phyloP scores from a whole-genome alignment of 2,113 vertebrate genomes.

The Triplophysa siluroides region DNA sequence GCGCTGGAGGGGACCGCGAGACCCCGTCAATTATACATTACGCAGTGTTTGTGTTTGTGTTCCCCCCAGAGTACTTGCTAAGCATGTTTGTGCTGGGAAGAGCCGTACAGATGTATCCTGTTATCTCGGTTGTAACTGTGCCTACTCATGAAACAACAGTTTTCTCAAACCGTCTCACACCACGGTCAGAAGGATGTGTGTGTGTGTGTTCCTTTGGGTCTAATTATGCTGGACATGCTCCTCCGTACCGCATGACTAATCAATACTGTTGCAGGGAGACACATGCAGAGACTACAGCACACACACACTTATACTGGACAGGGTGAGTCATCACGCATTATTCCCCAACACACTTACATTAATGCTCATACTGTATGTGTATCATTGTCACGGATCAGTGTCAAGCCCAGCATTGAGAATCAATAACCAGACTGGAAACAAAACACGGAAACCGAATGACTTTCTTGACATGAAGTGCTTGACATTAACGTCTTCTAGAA shows the following conservation, averaged over 20 bases:
- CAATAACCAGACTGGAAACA: too few relatives aligned
- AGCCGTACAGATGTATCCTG: constrained; percentile 32
- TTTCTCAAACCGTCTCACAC: constrained; percentile 4
- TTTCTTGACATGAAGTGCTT: too few relatives aligned
- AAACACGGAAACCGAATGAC: too few relatives aligned
- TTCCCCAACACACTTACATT: neutral
- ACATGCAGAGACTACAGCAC: neutral
- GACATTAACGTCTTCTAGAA: too few relatives aligned
- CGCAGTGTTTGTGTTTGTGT: constrained; percentile 29
- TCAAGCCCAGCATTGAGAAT: too few relatives aligned
- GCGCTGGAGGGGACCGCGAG: neutral
- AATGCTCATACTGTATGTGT: too few relatives aligned
- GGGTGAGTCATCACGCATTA: too few relatives aligned
- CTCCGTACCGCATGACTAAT: constrained; percentile 37
- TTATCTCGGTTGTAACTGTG: constrained; percentile 19
- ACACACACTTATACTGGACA: too few relatives aligned
- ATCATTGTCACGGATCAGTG: too few relatives aligned
- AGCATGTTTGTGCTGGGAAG: constrained; percentile 34
- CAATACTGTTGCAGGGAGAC: constrained; percentile 43
- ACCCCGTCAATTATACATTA: constrained; percentile 22
- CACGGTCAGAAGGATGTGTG: constrained; percentile 5
- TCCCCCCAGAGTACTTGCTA: constrained; percentile 20
- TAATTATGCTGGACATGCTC: constrained; percentile 45
- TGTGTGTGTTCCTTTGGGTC: constrained; percentile 37
- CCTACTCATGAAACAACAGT: constrained; percentile 3